Conservation (phyloP, 2,113 vertebrate species). For the Macroglossus sobrinus region DNA sequence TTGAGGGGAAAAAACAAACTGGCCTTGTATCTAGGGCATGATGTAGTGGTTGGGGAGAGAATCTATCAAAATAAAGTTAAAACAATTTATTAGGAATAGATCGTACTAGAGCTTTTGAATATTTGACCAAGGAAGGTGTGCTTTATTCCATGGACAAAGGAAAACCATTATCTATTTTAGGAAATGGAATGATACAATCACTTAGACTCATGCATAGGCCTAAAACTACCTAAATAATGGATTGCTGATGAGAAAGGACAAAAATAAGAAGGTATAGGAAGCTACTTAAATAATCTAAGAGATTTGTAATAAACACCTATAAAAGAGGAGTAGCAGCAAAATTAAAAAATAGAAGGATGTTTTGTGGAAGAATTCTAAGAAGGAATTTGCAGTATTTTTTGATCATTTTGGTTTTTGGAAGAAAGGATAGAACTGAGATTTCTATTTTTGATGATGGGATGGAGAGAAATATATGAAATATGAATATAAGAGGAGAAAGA, state of each 20-base stretch:
- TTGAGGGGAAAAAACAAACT: neutral
- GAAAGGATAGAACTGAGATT: neutral
- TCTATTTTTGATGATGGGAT: neutral
- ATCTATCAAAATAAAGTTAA: neutral
- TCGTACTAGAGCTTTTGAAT: neutral
- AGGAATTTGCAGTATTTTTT: neutral
- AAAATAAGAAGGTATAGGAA: neutral
- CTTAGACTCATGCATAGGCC: neutral
- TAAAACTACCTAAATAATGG: neutral
- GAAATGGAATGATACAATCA: neutral
- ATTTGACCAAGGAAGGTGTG: neutral
- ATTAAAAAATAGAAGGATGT: neutral
- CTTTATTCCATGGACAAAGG: neutral
- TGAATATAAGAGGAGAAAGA: neutral
- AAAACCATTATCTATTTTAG: neutral
- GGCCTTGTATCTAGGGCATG: neutral
- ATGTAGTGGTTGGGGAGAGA: neutral
- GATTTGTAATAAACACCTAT: neutral
- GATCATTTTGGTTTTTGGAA: neutral
- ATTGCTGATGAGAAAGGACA: neutral
- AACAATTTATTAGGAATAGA: neutral
- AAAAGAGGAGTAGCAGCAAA: neutral
- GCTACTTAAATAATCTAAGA: neutral
- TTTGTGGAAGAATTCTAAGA: neutral
- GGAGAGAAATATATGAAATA: neutral